Conservation (phyloP, 2,797 vertebrate species). For the Sebastes matsubarae region DNA sequence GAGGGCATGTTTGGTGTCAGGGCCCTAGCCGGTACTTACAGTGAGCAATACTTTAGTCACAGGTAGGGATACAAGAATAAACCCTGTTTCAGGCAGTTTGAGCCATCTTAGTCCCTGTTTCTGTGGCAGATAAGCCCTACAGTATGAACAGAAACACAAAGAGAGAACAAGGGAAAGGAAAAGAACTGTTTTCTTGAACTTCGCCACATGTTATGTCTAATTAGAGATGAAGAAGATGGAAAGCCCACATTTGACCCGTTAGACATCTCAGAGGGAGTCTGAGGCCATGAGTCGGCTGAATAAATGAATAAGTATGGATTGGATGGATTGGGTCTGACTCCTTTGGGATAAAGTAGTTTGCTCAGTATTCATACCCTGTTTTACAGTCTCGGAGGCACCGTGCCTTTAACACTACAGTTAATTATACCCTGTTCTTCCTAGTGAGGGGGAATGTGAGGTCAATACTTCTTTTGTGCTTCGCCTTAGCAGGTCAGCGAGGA, state of each 20-base stretch:
- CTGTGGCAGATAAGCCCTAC: background rate
- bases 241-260: constrained; percentile 57
- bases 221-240: constrained; percentile 60
- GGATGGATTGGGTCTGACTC: constrained; percentile 57
- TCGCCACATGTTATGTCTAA: constrained; percentile 48
- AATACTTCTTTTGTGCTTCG: constrained; percentile 65
- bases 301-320: constrained; percentile 75
- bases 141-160: constrained; percentile 18
- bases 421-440: constrained; percentile 70
- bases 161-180: background rate
- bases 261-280: constrained; percentile 39
- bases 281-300: constrained; percentile 53
- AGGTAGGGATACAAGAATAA: constrained; percentile 15
- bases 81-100: constrained; percentile 2
- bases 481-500: constrained; percentile 42
- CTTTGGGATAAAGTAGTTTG: constrained; percentile 66
- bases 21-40: constrained; percentile 22
- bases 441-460: constrained; percentile 66
- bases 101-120: background rate
- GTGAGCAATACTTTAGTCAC: constrained; percentile 60
- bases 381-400: constrained; percentile 66
- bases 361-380: constrained; percentile 68
- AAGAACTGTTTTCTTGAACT: constrained; percentile 13
- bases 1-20: constrained; percentile 54
- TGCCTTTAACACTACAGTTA: constrained; percentile 74